A percentile compares a stretch with the other conserved stretches of the same genome.
phyloP scores from a whole-genome alignment of 2,797 vertebrate species.

The Xiphophorus birchmanni region DNA sequence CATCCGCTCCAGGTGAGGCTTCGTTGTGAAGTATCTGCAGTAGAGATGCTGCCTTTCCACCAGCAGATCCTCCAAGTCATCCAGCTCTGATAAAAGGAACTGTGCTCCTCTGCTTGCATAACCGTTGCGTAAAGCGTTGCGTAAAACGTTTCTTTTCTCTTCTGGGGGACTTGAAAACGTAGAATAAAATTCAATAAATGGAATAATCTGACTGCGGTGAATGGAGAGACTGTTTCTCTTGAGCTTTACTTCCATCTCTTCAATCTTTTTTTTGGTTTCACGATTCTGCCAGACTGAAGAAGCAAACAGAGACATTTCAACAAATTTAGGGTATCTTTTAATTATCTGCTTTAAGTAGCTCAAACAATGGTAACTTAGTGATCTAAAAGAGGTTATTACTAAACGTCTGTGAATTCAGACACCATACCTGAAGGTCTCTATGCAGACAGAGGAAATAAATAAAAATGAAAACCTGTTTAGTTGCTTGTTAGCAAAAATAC shows the following conservation, averaged over 20 bases:
- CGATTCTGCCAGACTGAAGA: neutral
- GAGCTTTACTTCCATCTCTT: no score
- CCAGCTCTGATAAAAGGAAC: neutral
- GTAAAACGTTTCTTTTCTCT: no score
- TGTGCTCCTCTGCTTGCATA: neutral
- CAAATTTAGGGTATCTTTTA: neutral
- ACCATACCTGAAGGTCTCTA: no score
- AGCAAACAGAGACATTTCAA: neutral
- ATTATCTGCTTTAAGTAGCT: neutral
- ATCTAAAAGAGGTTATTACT: neutral
- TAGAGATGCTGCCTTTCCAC: neutral
- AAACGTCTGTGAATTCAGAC: neutral
- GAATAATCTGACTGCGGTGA: neutral
- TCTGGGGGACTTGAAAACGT: no score
- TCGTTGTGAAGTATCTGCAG: neutral
- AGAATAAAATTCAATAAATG: neutral
- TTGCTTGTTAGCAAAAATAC: neutral
- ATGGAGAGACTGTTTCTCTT: neutral
- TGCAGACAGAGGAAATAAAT: neutral
- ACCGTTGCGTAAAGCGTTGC: neutral
- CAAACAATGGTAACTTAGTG: neutral
- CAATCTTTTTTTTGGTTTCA: neutral
- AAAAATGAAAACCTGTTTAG: no score
- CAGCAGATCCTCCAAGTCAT: neutral
- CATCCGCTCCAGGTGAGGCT: neutral